Conservation (phyloP, 2,888 invertebrate species). For the Eupsilia transversa region DNA sequence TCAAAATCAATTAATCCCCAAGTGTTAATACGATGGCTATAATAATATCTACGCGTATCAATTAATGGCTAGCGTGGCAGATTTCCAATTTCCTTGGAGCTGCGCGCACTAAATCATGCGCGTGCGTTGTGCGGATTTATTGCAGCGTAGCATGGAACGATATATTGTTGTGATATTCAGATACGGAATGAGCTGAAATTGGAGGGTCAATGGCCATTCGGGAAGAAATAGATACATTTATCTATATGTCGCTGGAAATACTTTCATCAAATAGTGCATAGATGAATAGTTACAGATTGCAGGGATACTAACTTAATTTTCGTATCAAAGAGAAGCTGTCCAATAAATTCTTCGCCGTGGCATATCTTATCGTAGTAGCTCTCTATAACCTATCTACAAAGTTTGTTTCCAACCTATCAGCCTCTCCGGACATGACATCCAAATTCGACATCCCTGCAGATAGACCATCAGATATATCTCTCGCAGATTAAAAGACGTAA, state of each 20-base stretch:
- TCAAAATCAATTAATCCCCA: conserved; percentile 57
- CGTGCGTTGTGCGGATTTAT: conserved; percentile 62
- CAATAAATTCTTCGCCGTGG: conserved; percentile 24
- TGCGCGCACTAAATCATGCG: conserved; percentile 60
- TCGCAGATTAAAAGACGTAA: conserved; percentile 11
- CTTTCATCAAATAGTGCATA: not conserved
- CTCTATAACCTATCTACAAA: conserved; percentile 9
- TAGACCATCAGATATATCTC: not conserved
- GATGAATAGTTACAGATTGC: not conserved
- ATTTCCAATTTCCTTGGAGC: conserved; percentile 68
- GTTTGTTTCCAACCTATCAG: not conserved
- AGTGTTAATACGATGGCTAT: conserved; percentile 60
- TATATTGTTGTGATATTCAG: conserved; percentile 54
- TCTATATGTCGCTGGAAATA: not conserved
- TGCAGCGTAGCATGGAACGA: conserved; percentile 55
- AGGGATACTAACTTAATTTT: conserved; percentile 5
- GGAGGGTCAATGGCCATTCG: conserved; percentile 16
- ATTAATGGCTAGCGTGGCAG: conserved; percentile 65
- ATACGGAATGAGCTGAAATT: conserved; percentile 47
- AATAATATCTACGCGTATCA: conserved; percentile 60
- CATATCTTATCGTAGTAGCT: conserved; percentile 29
- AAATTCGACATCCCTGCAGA: conserved; percentile 14
- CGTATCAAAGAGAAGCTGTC: conserved; percentile 16
- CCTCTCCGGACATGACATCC: not conserved
- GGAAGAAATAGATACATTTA: not conserved